Percentiles rank a stretch among this genome's conserved stretches.
Conservation (phyloP, 92 coral and sea anemone species). For the Scolanthus callimorphus region DNA sequence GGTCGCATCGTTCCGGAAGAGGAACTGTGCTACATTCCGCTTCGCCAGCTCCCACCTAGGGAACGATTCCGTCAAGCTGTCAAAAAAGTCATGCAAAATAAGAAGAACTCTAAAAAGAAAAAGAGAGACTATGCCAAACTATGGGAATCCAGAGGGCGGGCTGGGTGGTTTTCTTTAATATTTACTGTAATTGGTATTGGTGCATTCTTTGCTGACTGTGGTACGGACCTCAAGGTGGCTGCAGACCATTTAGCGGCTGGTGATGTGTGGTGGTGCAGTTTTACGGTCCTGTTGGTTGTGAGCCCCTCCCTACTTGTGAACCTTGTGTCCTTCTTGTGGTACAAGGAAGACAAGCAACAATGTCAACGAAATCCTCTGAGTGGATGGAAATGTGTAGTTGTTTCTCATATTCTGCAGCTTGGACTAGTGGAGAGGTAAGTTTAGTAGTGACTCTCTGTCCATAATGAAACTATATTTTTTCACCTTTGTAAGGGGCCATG, state of each 20-base stretch:
- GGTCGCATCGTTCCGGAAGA: neutral
- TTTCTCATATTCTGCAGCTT: constrained; percentile 53
- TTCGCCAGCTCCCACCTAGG: constrained; percentile 33
- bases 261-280: constrained; percentile 63
- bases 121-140: constrained; percentile 56
- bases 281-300: constrained; percentile 56
- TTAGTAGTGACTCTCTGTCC: neutral
- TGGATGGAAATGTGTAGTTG: constrained; percentile 55
- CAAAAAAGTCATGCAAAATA: constrained; percentile 20
- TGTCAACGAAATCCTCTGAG: constrained; percentile 41
- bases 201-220: constrained; percentile 79
- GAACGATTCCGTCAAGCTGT: constrained; percentile 59
- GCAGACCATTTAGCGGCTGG: constrained; percentile 60
- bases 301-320: constrained; percentile 60
- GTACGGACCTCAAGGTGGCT: constrained; percentile 76
- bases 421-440: constrained; percentile 74
- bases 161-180: constrained; percentile 59
- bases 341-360: constrained; percentile 58
- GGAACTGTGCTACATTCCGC: neutral
- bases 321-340: constrained; percentile 74
- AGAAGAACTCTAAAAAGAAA: constrained; percentile 32
- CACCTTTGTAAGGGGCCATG: too few species aligned
- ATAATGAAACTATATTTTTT: too few species aligned
- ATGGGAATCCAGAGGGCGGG: constrained; percentile 70
- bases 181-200: constrained; percentile 47